Evolutionary conservation across 2,797 vertebrate species (phyloP), one percentile per base, ranked within the genome.

Genomic region (Malurus splendens): DNA sequence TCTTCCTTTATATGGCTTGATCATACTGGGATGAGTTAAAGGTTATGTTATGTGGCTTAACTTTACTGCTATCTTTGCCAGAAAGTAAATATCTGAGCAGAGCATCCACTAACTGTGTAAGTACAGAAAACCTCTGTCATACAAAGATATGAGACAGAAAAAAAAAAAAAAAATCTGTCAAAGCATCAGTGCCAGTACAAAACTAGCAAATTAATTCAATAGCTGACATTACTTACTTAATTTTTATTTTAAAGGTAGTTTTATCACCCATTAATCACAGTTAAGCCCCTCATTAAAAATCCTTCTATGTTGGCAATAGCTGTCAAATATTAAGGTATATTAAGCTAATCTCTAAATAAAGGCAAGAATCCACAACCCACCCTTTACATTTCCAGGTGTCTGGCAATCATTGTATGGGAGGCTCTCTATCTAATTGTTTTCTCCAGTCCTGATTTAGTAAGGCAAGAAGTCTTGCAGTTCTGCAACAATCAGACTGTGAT

Each of bases 231-330:
- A 38, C 14, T 36, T 39, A 15, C 23, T 55, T 12, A 10, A 16
- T 33, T 94, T 93, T 87, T 90, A 57, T 73, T 90, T 79, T 75
- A 55, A 76, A 87, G 13, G 14, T 64, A n/a, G 33, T 50, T 75
- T 87, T 45, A 64, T 47, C 61, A 56, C 18, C 2, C 41, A 23
- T 62, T 78, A 89, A 86, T 72, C 45, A 47, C 20, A 32, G 51
- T 60, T 67, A 77, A 14, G 1, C 42, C 19, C 15, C 14, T 50
- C 44, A 51, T 28, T 76, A 67, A 92, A 82, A 82, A 25, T 2
- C 0, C 12, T 57, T 50, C 44, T 30, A 7, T 14, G 8, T 28
- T 61, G 73, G 16, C 18, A 82, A 24, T 5, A 24, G 13, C 10
- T 72, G 17, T 48, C 28, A 80, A 57, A 51, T 67, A 54, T 51